Evolutionary conservation across 2,797 vertebrate genomes (phyloP), one percentile per base, ranked within the genome.

Genomic region (Loris lydekkerianus): DNA sequence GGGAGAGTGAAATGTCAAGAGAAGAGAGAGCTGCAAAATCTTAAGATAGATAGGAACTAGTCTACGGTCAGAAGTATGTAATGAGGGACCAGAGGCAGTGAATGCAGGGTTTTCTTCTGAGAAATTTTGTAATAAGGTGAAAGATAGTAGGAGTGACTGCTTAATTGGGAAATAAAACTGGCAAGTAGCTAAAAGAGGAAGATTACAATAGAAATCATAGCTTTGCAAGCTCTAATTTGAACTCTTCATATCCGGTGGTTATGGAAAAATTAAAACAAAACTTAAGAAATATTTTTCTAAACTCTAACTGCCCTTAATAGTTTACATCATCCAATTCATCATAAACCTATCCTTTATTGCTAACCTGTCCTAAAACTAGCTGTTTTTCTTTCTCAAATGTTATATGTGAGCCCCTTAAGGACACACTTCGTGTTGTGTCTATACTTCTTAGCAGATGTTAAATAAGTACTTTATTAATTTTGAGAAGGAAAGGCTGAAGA

Each of bases 251-350:
- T 49, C 46, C 11, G 46, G 2, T 49, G 46, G 46, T 49, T 10
- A 11, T 2, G 25, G 17, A 40, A 69, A 96, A 88, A 80, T 93
- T 31, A 89, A 91, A 78, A 89, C 65, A 65, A 81, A 96, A 93
- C 10, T 23, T 56, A 84, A 86, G 53, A 89, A 94, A 53, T 0
- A 86, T 21, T 88, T 94, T 29, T 94, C 14, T 89, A 70, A 93
- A 77, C 18, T 70, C 67, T 73, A 91, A 91, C 29, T 63, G n/a
- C 37, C 77, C 31, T 69, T 75, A 84, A 84, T 0, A 86, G 40
- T 89, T 94, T 86, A 69, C 43, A 92, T 34, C 7, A 77, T 25
- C 27, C 40, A 60, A 37, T 63, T 77, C 70, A 69, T 69, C 56
- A 67, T 0, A 40, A 93, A 31, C 23, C 27, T 15, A 31, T 40